phyloP scores from a whole-genome alignment of 2,797 vertebrate species.

The Neosalanx taihuensis region DNA sequence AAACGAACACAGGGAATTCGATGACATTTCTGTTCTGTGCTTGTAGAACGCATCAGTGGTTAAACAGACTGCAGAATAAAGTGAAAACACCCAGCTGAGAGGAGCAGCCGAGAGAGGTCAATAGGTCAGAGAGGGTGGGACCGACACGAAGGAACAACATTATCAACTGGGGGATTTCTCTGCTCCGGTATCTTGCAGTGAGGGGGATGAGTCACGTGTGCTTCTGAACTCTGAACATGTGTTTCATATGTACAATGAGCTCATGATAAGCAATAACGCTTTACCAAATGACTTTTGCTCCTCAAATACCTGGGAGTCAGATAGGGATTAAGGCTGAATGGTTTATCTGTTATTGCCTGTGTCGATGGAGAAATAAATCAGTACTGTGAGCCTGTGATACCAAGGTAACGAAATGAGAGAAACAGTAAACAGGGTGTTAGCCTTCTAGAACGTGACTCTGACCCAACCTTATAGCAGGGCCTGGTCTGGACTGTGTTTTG shows the following conservation, averaged over 20 bases:
- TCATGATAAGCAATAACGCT: not conserved
- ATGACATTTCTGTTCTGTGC: not conserved
- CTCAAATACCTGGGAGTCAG: not conserved
- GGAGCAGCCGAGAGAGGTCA: not conserved
- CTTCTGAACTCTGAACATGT: not conserved
- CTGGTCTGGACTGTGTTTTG: not conserved
- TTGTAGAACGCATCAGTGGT: not conserved
- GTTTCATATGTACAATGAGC: constrained; percentile 6
- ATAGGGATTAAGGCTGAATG: not conserved
- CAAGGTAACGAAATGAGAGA: not conserved
- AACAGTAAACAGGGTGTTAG: not conserved
- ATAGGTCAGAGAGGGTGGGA: not conserved
- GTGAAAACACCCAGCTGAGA: not conserved
- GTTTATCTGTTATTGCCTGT: not conserved
- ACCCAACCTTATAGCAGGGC: not conserved
- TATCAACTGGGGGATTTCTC: not conserved
- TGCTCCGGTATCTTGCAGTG: not conserved
- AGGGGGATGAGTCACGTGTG: not conserved
- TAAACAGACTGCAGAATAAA: not conserved
- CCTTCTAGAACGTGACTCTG: not conserved
- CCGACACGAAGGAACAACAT: not conserved
- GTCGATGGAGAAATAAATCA: not conserved
- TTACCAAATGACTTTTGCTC: not conserved
- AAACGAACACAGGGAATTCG: not conserved
- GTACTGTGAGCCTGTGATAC: not conserved